Conservation (phyloP, 2,888 invertebrate genomes). For the Cynaeus angustus region DNA sequence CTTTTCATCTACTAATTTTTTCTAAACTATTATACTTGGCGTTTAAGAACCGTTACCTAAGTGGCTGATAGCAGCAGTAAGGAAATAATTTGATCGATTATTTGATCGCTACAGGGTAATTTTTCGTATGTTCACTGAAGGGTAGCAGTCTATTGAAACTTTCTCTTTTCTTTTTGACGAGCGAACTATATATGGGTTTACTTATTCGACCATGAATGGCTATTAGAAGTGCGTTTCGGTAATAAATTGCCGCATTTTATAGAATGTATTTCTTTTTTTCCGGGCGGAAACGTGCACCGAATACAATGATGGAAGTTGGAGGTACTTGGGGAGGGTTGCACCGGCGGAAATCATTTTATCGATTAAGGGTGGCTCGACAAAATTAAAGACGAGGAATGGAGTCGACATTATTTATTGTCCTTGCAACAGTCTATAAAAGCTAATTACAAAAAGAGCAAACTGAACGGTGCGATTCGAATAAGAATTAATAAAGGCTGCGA, state of each 20-base stretch:
- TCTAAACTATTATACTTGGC: too few relatives aligned
- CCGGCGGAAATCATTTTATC: conserved; percentile 41
- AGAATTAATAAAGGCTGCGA: conserved; percentile 5
- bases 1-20: too few relatives aligned
- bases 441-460: conserved; percentile 23
- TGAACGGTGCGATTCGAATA: conserved; percentile 8
- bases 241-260: conserved; percentile 60
- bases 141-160: conserved; percentile 35
- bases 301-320: conserved; percentile 51
- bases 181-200: conserved; percentile 41
- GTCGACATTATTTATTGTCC: conserved; percentile 38
- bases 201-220: conserved; percentile 57
- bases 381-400: conserved; percentile 35
- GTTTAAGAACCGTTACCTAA: too few relatives aligned
- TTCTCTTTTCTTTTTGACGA: conserved; percentile 41
- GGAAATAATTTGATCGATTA: conserved; percentile 35
- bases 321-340: conserved; percentile 37
- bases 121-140: conserved; percentile 29
- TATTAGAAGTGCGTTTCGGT: conserved; percentile 56
- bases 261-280: conserved; percentile 58
- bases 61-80: too few relatives aligned
- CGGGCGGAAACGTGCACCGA: conserved; percentile 54
- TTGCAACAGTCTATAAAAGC: conserved; percentile 26
- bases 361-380: conserved; percentile 32
- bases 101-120: conserved; percentile 31